These are phyloP conservation scores for Galerucella pusilla DNA, from an alignment of 2,888 invertebrate genomes.

Conservation along the genomic window DNA sequence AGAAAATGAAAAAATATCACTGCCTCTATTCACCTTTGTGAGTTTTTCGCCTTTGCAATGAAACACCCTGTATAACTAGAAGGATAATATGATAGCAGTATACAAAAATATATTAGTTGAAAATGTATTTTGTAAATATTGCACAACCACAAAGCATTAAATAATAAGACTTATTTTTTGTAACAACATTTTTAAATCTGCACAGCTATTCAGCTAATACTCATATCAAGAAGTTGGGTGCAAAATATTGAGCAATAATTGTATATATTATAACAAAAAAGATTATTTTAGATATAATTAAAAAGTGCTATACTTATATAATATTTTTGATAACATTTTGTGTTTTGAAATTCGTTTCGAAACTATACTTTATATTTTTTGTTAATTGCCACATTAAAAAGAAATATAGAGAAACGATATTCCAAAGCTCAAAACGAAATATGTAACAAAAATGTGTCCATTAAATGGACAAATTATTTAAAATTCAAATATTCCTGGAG, in stretches of 20 bases:
- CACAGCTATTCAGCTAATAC: background rate
- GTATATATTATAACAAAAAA: background rate
- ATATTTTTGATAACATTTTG: background rate
- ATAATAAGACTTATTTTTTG: slow-evolving; percentile 11
- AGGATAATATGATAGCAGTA: no score
- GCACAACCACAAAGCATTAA: background rate
- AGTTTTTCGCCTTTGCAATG: no score
- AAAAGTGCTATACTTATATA: background rate
- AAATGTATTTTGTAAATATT: no score
- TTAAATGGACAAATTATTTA: slow-evolving; percentile 4
- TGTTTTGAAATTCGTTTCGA: background rate
- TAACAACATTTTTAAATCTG: background rate
- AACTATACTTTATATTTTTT: background rate
- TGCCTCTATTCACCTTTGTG: no score
- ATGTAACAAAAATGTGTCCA: background rate
- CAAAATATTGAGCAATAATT: slow-evolving; percentile 5
- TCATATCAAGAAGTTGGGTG: background rate
- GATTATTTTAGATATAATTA: slow-evolving; percentile 5
- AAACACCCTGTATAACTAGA: no score
- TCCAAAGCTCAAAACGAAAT: background rate
- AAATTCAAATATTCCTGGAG: slow-evolving; percentile 19
- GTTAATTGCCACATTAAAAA: background rate
- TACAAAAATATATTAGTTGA: no score
- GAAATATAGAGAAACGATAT: background rate
- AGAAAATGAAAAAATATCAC: no score